phyloP scores from a whole-genome alignment of 2,888 invertebrate genomes.

The Drosophila mayaguana region DNA sequence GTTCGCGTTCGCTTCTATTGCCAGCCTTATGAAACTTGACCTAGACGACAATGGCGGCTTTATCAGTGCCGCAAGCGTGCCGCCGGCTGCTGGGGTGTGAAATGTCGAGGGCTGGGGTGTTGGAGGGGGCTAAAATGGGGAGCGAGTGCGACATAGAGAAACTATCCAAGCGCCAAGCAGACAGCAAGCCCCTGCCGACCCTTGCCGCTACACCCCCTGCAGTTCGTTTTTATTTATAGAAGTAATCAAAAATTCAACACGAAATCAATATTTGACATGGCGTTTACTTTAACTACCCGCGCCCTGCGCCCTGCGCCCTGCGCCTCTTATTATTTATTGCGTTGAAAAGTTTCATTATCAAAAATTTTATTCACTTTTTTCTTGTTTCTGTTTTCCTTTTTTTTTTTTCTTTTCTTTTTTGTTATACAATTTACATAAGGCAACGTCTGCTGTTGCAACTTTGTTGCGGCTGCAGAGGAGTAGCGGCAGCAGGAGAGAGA shows the following conservation, averaged over 20 bases:
- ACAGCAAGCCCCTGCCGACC: background rate
- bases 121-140: background rate
- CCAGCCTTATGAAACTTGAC: slow-evolving; percentile 55
- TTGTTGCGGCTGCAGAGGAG: slow-evolving; percentile 2
- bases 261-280: slow-evolving; percentile 74
- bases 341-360: slow-evolving; percentile 79
- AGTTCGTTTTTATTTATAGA: slow-evolving; percentile 64
- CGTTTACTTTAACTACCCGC: slow-evolving; percentile 60
- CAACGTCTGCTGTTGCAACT: slow-evolving; percentile 50
- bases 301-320: slow-evolving; percentile 6
- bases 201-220: background rate
- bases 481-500: background rate
- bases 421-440: slow-evolving; percentile 72
- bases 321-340: slow-evolving; percentile 70
- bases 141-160: slow-evolving; percentile 3
- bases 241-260: slow-evolving; percentile 77
- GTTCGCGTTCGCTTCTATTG: slow-evolving; percentile 2
- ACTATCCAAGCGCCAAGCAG: slow-evolving; percentile 21
- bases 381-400: slow-evolving; percentile 5
- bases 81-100: slow-evolving; percentile 36
- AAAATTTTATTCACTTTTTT: slow-evolving; percentile 33
- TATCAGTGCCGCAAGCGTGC: slow-evolving; percentile 71
- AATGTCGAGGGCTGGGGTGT: slow-evolving; percentile 5
- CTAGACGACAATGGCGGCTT: slow-evolving; percentile 61
- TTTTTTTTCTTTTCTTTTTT: slow-evolving; percentile 2